phyloP scores from a whole-genome alignment of 2,797 vertebrate species.

The Catharus ustulatus region DNA sequence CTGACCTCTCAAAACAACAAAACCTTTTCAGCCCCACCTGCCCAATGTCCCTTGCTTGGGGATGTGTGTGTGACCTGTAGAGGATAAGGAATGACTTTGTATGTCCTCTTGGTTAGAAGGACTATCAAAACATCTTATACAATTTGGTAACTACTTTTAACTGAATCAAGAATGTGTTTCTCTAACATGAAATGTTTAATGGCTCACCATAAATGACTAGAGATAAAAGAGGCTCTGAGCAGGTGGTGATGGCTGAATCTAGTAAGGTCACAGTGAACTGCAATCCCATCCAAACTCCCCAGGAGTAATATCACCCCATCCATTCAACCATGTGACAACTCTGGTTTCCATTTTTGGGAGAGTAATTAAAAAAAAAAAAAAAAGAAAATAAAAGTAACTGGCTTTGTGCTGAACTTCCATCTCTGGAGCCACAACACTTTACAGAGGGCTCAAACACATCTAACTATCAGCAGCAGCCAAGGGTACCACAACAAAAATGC shows the following conservation, averaged over 20 bases:
- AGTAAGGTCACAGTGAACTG: neutral
- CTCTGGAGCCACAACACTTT: neutral
- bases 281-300: neutral
- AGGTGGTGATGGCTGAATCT: neutral
- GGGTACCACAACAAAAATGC: neutral
- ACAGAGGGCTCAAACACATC: neutral
- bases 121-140: neutral
- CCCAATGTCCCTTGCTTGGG: neutral
- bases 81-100: neutral
- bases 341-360: neutral
- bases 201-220: neutral
- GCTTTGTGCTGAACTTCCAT: neutral
- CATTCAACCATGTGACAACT: neutral
- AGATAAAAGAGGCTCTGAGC: neutral
- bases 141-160: neutral
- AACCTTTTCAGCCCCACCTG: neutral
- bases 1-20: neutral
- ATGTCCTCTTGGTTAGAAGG: neutral
- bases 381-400: neutral
- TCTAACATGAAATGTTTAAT: neutral
- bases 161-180: neutral
- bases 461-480: neutral
- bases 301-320: neutral
- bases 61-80: neutral
- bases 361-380: neutral